Base-by-base conservation (phyloP, 2,113 vertebrate species). In the Otocyon megalotis region DNA sequence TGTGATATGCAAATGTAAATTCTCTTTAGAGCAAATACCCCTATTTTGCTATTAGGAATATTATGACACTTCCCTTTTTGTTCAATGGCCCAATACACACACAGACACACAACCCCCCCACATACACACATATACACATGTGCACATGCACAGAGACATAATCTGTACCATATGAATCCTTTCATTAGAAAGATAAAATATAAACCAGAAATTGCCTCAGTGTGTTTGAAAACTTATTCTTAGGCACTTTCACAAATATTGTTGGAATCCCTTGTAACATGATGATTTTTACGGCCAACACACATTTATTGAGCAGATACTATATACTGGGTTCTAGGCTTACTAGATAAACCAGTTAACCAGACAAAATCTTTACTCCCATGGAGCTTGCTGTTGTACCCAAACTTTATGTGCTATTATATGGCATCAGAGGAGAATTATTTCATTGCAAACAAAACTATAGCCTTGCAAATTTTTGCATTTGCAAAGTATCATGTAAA, bases 261-360 rank as follows among this genome's bases (percentile, higher is more conserved):
- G 2, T 5, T 24, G 32, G 20, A 56, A 32, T 15, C 3, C 15
- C 15, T n/a, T 4, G 2, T 24, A 10, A 14, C 3, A 3, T 0
- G 16, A 22, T 19, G 19, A 53, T 17, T n/a, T 26, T 60, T 32
- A 65, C 0, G 7, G 58, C 20, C 32, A 32, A 32, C 50, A 48
- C 22, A 32, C n/a, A 7, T 43, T n/a, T 65, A 62, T 1, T 8
- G 84, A 71, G 50, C 35, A 69, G 13, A 3, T 4, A 17, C 48
- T 43, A 11, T 20, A 19, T 30, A 17, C 43, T 12, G 3, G n/a
- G 56, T 17, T 32, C 77, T n/a, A 69, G 26, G 56, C 7, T 63
- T n/a, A 63, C 11, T n/a, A 30, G 74, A 35, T 26, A 48, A 72
- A n/a, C 4, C 11, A 30, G 69, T 3, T 48, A 48, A 56, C 30